A percentile compares a stretch with the other conserved stretches of the same genome.
Conservation (phyloP, 2,797 vertebrate species). For the Rhinatrema bivittatum region DNA sequence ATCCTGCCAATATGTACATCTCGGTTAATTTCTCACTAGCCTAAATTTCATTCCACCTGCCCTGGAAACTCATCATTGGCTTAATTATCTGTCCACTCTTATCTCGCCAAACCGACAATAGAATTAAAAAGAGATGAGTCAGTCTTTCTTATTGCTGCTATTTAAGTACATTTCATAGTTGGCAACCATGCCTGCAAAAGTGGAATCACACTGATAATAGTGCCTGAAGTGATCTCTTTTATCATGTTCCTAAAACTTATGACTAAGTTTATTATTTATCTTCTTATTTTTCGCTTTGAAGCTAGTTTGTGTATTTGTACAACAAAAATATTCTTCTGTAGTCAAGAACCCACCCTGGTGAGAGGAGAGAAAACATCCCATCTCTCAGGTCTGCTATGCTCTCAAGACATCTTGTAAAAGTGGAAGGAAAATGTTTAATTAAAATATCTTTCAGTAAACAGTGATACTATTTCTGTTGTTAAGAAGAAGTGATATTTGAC, state of each 20-base stretch:
- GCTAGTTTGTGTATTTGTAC: too few species aligned
- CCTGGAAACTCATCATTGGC: constrained; percentile 2
- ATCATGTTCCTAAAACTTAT: not conserved
- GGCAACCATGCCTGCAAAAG: not conserved
- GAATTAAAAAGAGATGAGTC: constrained; percentile 5
- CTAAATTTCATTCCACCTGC: not conserved
- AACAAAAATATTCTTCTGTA: too few species aligned
- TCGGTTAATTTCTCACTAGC: constrained; percentile 4
- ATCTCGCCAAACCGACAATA: not conserved
- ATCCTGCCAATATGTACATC: not conserved
- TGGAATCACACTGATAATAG: not conserved
- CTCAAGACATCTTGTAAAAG: too few species aligned
- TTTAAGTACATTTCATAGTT: constrained; percentile 6
- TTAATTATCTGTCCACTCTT: constrained; percentile 15
- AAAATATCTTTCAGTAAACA: too few species aligned
- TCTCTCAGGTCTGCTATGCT: too few species aligned
- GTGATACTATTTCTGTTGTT: too few species aligned
- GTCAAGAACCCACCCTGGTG: too few species aligned
- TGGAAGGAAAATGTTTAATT: too few species aligned
- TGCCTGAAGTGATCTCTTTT: not conserved
- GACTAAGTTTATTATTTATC: too few species aligned
- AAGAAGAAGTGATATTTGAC: too few species aligned
- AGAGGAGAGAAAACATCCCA: too few species aligned
- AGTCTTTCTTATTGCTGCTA: not conserved
- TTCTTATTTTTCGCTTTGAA: too few species aligned